A percentile compares a stretch with the other conserved stretches of the same genome.
These are phyloP conservation scores for Thelaira solivaga DNA, from an alignment of 2,888 invertebrate genomes.

Conservation along the genomic window DNA sequence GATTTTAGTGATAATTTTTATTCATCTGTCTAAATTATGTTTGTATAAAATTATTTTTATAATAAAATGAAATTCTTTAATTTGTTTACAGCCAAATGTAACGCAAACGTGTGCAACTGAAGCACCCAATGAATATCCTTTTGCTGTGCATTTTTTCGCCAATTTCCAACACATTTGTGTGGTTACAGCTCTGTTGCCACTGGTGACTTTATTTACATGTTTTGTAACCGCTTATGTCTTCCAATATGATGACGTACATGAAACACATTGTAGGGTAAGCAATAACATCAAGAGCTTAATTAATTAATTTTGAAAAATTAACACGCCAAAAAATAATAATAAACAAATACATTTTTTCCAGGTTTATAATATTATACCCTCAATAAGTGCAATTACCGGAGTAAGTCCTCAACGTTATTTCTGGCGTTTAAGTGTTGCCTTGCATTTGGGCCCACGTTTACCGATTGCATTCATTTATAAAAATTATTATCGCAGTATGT, in stretches of 20 bases:
- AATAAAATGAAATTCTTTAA: neutral
- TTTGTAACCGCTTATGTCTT: conserved; percentile 93
- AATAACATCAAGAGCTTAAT: neutral
- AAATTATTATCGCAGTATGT: conserved; percentile 85
- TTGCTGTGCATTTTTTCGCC: conserved; percentile 82
- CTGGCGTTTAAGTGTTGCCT: conserved; percentile 94
- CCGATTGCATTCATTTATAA: conserved; percentile 92
- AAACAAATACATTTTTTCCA: no score
- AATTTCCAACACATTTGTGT: conserved; percentile 89
- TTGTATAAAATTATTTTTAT: neutral
- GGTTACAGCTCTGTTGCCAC: conserved; percentile 89
- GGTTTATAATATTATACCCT: conserved; percentile 96
- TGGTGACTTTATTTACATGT: conserved; percentile 90
- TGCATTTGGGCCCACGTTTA: conserved; percentile 93
- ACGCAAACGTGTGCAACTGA: conserved; percentile 20
- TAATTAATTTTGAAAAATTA: no score
- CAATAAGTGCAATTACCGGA: conserved; percentile 96
- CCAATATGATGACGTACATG: conserved; percentile 95
- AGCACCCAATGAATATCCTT: conserved; percentile 42
- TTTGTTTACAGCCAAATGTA: conserved; percentile 37
- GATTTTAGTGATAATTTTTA: no score
- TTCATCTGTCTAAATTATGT: neutral
- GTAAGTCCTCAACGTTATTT: conserved; percentile 94
- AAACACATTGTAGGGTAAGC: conserved; percentile 95
- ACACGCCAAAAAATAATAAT: no score